Percentiles rank a stretch among this genome's conserved stretches.
phyloP scores from a whole-genome alignment of 2,888 invertebrate species.

The Myathropa florea region DNA sequence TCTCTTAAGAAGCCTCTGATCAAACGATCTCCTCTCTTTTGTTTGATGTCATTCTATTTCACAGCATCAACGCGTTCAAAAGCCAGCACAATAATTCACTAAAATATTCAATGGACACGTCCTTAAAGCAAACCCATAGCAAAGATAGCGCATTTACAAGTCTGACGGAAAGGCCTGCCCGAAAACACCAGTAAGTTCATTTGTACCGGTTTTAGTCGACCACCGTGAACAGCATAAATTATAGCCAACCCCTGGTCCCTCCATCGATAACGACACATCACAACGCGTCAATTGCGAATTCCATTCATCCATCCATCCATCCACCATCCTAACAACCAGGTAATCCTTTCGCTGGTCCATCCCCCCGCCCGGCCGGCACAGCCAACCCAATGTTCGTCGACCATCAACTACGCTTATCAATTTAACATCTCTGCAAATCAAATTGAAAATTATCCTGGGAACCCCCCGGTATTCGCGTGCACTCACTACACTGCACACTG shows the following conservation, averaged over 20 bases:
- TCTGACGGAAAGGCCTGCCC: not conserved
- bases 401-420: constrained; percentile 25
- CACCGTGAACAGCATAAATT: not conserved
- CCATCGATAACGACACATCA: constrained; percentile 3
- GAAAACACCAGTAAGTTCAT: not conserved
- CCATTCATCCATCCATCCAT: not conserved
- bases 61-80: not conserved
- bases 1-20: too few species aligned
- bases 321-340: constrained; percentile 16
- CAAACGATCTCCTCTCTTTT: too few species aligned
- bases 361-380: not conserved
- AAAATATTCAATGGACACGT: not conserved
- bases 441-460: constrained; percentile 61
- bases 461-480: constrained; percentile 12
- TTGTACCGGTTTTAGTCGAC: not conserved
- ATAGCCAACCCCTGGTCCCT: not conserved
- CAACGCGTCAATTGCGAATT: constrained; percentile 13
- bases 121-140: not conserved
- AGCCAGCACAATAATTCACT: not conserved
- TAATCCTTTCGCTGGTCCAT: constrained; percentile 12
- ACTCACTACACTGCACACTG: not conserved
- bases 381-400: not conserved
- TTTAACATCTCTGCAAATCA: constrained; percentile 47
- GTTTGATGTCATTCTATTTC: too few species aligned
- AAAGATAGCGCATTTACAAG: not conserved